Evolutionary conservation across 2,888 invertebrate genomes (phyloP).

Genomic region (Caenorhabditis sinica): DNA sequence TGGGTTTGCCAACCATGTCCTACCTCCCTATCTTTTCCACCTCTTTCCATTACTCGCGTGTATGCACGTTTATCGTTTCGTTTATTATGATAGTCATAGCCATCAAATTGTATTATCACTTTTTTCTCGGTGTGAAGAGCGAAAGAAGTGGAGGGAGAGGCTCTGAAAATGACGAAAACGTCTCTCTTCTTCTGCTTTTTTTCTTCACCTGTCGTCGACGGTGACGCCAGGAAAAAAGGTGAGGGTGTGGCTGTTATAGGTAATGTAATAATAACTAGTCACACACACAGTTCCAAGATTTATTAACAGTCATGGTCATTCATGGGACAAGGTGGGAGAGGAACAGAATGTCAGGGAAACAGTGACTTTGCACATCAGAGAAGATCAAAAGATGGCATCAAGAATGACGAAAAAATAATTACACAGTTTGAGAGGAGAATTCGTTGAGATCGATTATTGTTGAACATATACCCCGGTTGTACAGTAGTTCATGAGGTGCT

Average conservation of each 20-base stretch:
- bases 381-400: constrained; percentile 62
- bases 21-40: constrained; percentile 23
- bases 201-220: not conserved
- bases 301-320: constrained; percentile 60
- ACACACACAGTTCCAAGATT: constrained; percentile 57
- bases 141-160: constrained; percentile 35
- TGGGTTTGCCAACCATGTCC: constrained; percentile 67
- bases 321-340: constrained; percentile 43
- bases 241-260: constrained; percentile 40
- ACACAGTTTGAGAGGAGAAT: constrained; percentile 38
- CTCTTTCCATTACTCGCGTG: constrained; percentile 25
- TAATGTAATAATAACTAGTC: constrained; percentile 18
- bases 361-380: constrained; percentile 40
- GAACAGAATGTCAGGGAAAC: constrained; percentile 45
- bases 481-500: constrained; percentile 66
- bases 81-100: constrained; percentile 66
- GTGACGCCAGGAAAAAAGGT: constrained; percentile 32
- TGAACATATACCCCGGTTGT: constrained; percentile 41
- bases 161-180: constrained; percentile 58
- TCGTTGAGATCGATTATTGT: constrained; percentile 45
- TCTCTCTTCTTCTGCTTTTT: constrained; percentile 12
- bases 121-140: constrained; percentile 38
- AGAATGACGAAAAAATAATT: constrained; percentile 9
- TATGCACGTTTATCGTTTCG: constrained; percentile 61
- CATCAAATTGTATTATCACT: constrained; percentile 66